Percentiles rank a stretch among this genome's conserved stretches.
phyloP scores from a whole-genome alignment of 1,140 invertebrate species.

The Plutomurus gul region DNA sequence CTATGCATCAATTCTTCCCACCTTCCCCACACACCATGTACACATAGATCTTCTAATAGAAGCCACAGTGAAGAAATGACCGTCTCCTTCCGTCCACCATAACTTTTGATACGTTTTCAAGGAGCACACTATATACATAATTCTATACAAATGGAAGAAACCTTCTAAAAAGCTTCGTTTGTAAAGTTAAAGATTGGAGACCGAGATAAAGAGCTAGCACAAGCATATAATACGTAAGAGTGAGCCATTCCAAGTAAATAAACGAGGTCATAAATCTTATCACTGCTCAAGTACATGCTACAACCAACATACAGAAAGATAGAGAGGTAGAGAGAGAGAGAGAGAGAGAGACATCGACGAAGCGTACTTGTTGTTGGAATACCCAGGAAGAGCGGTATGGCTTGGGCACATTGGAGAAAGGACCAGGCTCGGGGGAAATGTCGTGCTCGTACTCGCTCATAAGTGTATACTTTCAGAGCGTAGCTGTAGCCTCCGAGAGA shows the following conservation, averaged over 20 bases:
- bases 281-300: background rate
- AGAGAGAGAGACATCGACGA: too few relatives aligned
- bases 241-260: conserved; percentile 7
- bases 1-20: too few relatives aligned
- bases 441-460: conserved; percentile 78
- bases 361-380: conserved; percentile 4
- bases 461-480: conserved; percentile 84
- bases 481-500: conserved; percentile 75
- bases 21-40: too few relatives aligned
- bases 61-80: background rate
- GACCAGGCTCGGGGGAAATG: conserved; percentile 87
- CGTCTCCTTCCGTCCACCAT: background rate
- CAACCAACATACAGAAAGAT: background rate
- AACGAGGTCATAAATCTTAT: conserved; percentile 29
- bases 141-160: too few relatives aligned
- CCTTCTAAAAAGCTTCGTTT: background rate
- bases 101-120: conserved; percentile 26
- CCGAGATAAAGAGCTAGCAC: background rate
- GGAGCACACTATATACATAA: too few relatives aligned
- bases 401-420: conserved; percentile 83
- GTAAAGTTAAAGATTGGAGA: background rate
- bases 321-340: too few relatives aligned
- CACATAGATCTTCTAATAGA: too few relatives aligned
- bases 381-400: conserved; percentile 79
- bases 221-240: background rate